These are phyloP conservation scores for Dipodomys spectabilis DNA, from an alignment of 2,113 vertebrate genomes.

Conservation along the genomic window DNA sequence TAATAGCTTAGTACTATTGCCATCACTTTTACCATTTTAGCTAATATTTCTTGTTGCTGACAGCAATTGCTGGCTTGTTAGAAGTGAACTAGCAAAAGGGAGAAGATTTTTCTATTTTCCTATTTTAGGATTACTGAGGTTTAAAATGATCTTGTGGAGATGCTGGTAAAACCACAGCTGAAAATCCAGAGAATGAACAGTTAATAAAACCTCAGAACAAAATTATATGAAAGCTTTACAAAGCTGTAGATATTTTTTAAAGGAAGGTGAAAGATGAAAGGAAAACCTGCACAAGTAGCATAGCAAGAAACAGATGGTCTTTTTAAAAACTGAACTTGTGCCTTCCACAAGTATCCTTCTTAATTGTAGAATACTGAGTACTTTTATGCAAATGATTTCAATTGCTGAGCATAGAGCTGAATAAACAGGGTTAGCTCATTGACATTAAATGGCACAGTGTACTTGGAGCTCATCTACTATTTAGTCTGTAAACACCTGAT, in stretches of 20 bases:
- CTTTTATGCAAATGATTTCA: slow-evolving; percentile 72
- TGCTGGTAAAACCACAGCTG: slow-evolving; percentile 64
- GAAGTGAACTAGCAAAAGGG: background rate
- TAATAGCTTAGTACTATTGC: background rate
- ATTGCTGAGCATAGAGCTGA: slow-evolving; percentile 45
- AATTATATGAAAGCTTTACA: slow-evolving; percentile 66
- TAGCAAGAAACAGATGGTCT: slow-evolving; percentile 72
- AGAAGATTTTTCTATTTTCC: background rate
- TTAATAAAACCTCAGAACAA: slow-evolving; percentile 59
- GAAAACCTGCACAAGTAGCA: slow-evolving; percentile 62
- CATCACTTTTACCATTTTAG: background rate
- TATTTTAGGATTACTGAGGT: slow-evolving; percentile 24
- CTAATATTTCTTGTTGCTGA: background rate
- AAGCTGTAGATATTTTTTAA: slow-evolving; percentile 36
- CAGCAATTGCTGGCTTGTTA: background rate
- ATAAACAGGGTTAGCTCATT: slow-evolving; percentile 67
- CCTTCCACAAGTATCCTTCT: slow-evolving; percentile 61
- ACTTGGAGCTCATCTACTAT: slow-evolving; percentile 71
- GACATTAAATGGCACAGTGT: slow-evolving; percentile 70
- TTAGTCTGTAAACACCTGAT: slow-evolving; percentile 82
- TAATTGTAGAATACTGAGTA: slow-evolving; percentile 66
- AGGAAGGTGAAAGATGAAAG: slow-evolving; percentile 72
- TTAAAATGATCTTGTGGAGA: slow-evolving; percentile 53
- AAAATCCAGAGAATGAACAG: slow-evolving; percentile 62
- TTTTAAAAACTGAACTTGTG: slow-evolving; percentile 71